A percentile compares a stretch with the other conserved stretches of the same genome.
Conservation (phyloP, 1,140 invertebrate genomes). For the Lordiphosa clarofinis region DNA sequence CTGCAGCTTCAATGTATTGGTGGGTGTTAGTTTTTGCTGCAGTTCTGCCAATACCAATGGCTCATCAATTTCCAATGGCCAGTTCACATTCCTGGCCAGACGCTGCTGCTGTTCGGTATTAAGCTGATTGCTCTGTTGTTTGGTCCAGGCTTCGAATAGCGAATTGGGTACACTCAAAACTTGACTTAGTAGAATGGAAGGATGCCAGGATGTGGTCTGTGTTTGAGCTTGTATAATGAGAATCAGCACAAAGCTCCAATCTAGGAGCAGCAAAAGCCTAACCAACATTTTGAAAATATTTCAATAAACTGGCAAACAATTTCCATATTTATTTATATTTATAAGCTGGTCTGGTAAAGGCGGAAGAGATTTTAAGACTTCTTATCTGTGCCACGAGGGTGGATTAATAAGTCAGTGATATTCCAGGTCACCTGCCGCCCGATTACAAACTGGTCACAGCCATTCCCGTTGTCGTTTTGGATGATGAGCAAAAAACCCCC, state of each 20-base stretch:
- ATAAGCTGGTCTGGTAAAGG: not conserved
- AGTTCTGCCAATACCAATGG: not conserved
- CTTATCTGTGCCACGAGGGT: not conserved
- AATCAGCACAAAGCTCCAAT: conserved; percentile 10
- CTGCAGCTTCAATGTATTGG: conserved; percentile 21
- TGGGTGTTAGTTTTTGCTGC: conserved; percentile 25
- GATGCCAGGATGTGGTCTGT: too few relatives aligned
- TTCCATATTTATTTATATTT: not conserved
- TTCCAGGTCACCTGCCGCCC: conserved; percentile 69
- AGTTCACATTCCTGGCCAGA: conserved; percentile 41
- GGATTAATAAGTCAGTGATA: not conserved
- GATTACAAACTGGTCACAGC: conserved; percentile 83
- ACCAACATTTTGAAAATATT: conserved; percentile 20
- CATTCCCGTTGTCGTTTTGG: conserved; percentile 82
- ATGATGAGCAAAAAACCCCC: conserved; percentile 80
- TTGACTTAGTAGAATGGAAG: not conserved
- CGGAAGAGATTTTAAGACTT: conserved; percentile 3
- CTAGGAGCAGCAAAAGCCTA: not conserved
- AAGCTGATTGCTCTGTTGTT: conserved; percentile 17
- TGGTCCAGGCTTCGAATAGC: conserved; percentile 37
- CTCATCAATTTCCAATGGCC: conserved; percentile 1
- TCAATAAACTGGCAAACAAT: conserved; percentile 17
- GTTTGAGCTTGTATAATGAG: not conserved
- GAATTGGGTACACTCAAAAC: conserved; percentile 4
- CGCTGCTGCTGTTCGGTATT: conserved; percentile 17